These are phyloP conservation scores for Trogon surrucura DNA, from an alignment of 2,113 vertebrate genomes.

Conservation along the genomic window DNA sequence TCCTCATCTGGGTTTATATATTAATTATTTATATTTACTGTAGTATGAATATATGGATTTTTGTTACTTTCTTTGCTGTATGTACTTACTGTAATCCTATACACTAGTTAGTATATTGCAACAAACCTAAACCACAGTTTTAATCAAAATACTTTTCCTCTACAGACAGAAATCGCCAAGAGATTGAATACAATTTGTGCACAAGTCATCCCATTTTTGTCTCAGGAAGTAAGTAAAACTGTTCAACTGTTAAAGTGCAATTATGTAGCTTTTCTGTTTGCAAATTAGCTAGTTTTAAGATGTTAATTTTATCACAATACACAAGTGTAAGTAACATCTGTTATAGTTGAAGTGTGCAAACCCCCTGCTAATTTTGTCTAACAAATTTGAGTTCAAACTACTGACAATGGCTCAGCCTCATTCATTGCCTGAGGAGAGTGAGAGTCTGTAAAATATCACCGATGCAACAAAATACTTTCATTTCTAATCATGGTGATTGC, in stretches of 20 bases:
- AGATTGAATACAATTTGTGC: slow-evolving; percentile 98
- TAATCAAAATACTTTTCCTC: slow-evolving; percentile 69
- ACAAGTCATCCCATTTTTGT: slow-evolving; percentile 99
- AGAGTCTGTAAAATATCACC: slow-evolving; percentile 48
- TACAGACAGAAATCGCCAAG: slow-evolving; percentile 96
- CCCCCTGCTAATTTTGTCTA: slow-evolving; percentile 70
- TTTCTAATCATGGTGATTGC: neutral
- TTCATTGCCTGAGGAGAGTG: slow-evolving; percentile 35
- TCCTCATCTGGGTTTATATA: neutral
- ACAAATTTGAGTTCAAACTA: slow-evolving; percentile 63
- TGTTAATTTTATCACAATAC: slow-evolving; percentile 81
- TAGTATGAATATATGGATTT: neutral
- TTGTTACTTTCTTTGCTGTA: neutral
- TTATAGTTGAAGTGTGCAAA: slow-evolving; percentile 76
- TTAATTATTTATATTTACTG: neutral
- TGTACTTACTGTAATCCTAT: neutral
- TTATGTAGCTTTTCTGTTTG: slow-evolving; percentile 82
- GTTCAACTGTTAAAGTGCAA: slow-evolving; percentile 79
- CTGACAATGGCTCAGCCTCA: slow-evolving; percentile 54
- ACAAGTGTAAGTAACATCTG: slow-evolving; percentile 81
- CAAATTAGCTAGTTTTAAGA: slow-evolving; percentile 82
- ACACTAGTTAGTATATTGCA: neutral
- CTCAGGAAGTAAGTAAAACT: slow-evolving; percentile 95
- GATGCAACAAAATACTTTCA: slow-evolving; percentile 20
- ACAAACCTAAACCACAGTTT: neutral